Conservation (phyloP, 2,113 vertebrate species). For the Thunnus thynnus region DNA sequence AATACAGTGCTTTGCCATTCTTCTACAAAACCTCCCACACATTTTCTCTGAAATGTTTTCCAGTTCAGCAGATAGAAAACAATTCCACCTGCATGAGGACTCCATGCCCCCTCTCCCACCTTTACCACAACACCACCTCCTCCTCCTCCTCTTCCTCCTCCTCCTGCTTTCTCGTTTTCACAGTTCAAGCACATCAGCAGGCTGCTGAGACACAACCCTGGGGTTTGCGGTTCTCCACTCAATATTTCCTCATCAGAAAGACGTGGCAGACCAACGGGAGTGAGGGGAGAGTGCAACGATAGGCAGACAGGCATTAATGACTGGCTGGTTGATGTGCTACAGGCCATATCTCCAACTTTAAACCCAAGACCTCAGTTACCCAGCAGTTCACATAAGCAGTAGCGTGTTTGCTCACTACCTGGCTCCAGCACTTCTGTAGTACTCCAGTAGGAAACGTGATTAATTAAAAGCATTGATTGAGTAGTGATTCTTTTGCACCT, state of each 20-base stretch:
- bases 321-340: constrained; percentile 28
- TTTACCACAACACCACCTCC: constrained; percentile 53
- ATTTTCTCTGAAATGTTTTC: constrained; percentile 72
- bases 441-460: constrained; percentile 43
- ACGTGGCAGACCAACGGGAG: constrained; percentile 64
- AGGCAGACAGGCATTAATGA: constrained; percentile 60
- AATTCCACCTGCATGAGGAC: constrained; percentile 75
- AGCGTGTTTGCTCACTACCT: background rate
- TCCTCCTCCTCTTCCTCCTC: constrained; percentile 24
- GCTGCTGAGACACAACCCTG: constrained; percentile 63
- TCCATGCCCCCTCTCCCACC: constrained; percentile 64
- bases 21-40: constrained; percentile 66
- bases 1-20: constrained; percentile 51
- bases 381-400: constrained; percentile 8
- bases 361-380: constrained; percentile 14
- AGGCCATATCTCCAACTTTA: constrained; percentile 34
- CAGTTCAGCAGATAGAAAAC: constrained; percentile 77
- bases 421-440: background rate
- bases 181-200: constrained; percentile 69
- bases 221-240: constrained; percentile 69
- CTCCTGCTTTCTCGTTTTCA: constrained; percentile 47
- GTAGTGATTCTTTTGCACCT: constrained; percentile 48
- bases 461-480: constrained; percentile 74
- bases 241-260: constrained; percentile 75
- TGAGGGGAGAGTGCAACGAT: constrained; percentile 35